phyloP scores from a whole-genome alignment of 2,888 invertebrate genomes.

The Amphipoea lucens region DNA sequence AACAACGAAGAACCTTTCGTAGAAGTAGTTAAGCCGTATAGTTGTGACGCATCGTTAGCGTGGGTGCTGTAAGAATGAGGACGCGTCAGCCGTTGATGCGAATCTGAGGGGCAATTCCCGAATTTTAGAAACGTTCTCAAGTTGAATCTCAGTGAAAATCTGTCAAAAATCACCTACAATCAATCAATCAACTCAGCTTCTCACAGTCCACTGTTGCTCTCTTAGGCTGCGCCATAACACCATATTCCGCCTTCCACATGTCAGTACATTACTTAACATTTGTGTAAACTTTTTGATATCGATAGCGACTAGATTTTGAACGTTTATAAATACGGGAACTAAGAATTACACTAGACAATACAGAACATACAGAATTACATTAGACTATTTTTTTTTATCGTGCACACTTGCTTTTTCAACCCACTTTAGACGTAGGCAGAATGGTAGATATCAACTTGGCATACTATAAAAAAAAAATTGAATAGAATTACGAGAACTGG shows the following conservation, averaged over 20 bases:
- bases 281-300: neutral
- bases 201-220: neutral
- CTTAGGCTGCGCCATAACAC: neutral
- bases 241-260: neutral
- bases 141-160: neutral
- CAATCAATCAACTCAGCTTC: neutral
- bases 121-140: neutral
- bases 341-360: neutral
- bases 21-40: neutral
- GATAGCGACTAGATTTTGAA: neutral
- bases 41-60: conserved; percentile 30
- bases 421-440: neutral
- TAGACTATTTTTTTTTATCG: neutral
- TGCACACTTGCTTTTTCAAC: neutral
- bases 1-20: conserved; percentile 15
- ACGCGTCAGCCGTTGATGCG: conserved; percentile 10
- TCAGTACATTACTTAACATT: too few species aligned
- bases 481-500: neutral
- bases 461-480: neutral
- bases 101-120: neutral
- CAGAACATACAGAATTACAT: too few species aligned
- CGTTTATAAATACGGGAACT: neutral
- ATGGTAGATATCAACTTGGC: neutral
- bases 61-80: conserved; percentile 36
- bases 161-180: neutral